phyloP scores from a whole-genome alignment of 2,797 vertebrate species.

The Thunnus albacares region DNA sequence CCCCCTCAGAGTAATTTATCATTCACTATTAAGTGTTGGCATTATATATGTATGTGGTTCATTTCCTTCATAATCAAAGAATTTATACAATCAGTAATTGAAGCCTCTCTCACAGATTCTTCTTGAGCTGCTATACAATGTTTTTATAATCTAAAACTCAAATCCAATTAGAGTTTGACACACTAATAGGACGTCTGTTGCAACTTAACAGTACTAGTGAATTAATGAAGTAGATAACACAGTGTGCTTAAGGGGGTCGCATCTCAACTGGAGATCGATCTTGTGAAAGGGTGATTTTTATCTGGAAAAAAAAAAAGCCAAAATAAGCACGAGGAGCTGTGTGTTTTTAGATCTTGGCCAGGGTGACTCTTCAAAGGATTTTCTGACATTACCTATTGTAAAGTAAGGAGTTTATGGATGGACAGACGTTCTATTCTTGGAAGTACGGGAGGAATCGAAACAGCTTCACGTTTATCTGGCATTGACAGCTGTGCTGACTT shows the following conservation, averaged over 20 bases:
- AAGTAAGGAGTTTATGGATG: conserved; percentile 64
- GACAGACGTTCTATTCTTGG: conserved; percentile 70
- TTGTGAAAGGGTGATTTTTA: conserved; percentile 49
- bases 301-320: conserved; percentile 25
- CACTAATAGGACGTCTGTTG: conserved; percentile 24
- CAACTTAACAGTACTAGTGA: conserved; percentile 20
- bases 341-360: conserved; percentile 48
- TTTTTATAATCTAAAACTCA: conserved; percentile 34
- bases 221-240: conserved; percentile 43
- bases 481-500: conserved; percentile 89
- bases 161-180: conserved; percentile 48
- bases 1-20: conserved; percentile 22
- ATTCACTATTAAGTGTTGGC: conserved; percentile 14
- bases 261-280: conserved; percentile 48
- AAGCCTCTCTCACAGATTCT: conserved; percentile 1
- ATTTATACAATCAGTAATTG: conserved; percentile 4
- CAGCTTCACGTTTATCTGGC: conserved; percentile 86
- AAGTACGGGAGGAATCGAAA: conserved; percentile 82
- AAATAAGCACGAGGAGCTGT: conserved; percentile 35
- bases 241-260: conserved; percentile 38
- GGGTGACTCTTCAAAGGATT: conserved; percentile 75
- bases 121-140: background rate
- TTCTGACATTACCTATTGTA: conserved; percentile 70
- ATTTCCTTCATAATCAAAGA: conserved; percentile 10
- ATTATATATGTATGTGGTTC: conserved; percentile 7